These are phyloP conservation scores for Catagonus wagneri DNA, from an alignment of 2,113 vertebrate genomes.

Conservation along the genomic window DNA sequence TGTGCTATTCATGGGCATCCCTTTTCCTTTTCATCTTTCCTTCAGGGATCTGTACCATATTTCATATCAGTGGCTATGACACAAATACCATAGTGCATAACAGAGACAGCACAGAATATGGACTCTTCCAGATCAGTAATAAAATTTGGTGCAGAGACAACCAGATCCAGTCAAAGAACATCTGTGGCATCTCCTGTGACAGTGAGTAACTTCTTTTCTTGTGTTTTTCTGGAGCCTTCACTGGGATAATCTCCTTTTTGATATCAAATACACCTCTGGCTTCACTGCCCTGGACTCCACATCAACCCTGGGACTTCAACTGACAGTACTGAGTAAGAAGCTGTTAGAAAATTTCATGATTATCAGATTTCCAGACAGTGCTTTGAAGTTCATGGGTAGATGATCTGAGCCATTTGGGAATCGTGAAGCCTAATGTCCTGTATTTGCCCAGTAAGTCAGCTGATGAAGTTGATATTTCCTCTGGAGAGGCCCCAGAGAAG, in stretches of 20 bases:
- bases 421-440: neutral
- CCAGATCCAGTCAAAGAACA: conserved; percentile 52
- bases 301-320: neutral
- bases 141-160: conserved; percentile 70
- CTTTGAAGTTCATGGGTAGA: neutral
- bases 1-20: neutral
- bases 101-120: conserved; percentile 65
- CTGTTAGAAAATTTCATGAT: neutral
- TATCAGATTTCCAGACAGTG: neutral
- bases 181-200: conserved; percentile 72
- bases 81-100: conserved; percentile 51
- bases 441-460: conserved; percentile 20
- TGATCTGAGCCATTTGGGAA: neutral
- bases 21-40: neutral
- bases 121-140: conserved; percentile 80
- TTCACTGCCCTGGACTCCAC: neutral
- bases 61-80: conserved; percentile 72
- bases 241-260: neutral
- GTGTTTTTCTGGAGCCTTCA: neutral
- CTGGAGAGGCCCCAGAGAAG: neutral
- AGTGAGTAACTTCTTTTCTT: conserved; percentile 65
- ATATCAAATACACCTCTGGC: neutral
- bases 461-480: conserved; percentile 5
- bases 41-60: conserved; percentile 72
- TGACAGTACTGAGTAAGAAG: neutral